These are phyloP conservation scores for Microchirus variegatus DNA, from an alignment of 2,797 vertebrate genomes.

Conservation along the genomic window DNA sequence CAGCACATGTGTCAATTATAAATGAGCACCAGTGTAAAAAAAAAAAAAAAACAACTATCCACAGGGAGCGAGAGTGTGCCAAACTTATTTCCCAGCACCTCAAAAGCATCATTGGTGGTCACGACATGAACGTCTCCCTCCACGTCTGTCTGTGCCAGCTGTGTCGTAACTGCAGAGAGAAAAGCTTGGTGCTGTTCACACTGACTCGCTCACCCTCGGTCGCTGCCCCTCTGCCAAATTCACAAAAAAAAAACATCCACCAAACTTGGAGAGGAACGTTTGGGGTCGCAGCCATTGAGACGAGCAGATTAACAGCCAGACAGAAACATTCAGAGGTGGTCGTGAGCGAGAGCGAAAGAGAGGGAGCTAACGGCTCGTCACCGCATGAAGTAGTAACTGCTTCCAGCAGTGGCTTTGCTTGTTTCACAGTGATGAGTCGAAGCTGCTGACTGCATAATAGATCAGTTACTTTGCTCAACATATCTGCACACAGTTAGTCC, in stretches of 20 bases:
- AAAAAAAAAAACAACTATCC: too few relatives aligned
- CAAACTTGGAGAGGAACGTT: slow-evolving; percentile 44
- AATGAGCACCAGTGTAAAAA: too few relatives aligned
- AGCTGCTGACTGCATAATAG: slow-evolving; percentile 22
- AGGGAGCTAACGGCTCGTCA: slow-evolving; percentile 24
- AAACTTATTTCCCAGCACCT: too few relatives aligned
- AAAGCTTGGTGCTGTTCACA: slow-evolving; percentile 4
- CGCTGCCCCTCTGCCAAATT: slow-evolving; percentile 40
- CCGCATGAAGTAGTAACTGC: slow-evolving; percentile 33
- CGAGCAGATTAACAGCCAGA: slow-evolving; percentile 59
- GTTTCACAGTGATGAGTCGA: slow-evolving; percentile 40
- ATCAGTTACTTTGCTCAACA: slow-evolving; percentile 18
- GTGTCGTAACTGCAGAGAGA: too few relatives aligned
- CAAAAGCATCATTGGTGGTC: too few relatives aligned
- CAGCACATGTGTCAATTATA: too few relatives aligned
- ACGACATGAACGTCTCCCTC: too few relatives aligned
- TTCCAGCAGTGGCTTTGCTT: slow-evolving; percentile 47
- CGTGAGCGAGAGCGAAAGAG: slow-evolving; percentile 20
- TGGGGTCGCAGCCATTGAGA: slow-evolving; percentile 26
- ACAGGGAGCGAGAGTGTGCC: too few relatives aligned
- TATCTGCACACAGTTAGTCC: slow-evolving; percentile 14
- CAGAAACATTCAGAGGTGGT: slow-evolving; percentile 60
- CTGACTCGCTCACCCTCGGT: slow-evolving; percentile 23
- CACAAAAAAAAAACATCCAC: slow-evolving; percentile 25
- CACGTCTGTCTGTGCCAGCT: too few relatives aligned